Evolutionary conservation across 2,888 invertebrate genomes (phyloP), one percentile per base, ranked within the genome.

Genomic region (Chydorus sphaericus): DNA sequence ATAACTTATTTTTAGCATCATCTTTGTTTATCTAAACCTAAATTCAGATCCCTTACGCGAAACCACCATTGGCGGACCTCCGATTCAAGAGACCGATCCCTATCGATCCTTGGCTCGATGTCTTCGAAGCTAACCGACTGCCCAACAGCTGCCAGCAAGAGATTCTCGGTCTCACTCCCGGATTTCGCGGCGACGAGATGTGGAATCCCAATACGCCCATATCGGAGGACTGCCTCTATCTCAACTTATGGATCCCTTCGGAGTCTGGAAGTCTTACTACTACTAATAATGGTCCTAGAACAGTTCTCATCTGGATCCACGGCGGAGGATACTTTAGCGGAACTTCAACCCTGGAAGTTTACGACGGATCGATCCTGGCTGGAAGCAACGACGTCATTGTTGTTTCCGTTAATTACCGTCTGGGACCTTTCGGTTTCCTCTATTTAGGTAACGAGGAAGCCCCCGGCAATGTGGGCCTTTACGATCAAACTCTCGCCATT

Each of bases 161-260:
- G 68, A 77, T 85, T 63, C 91, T 89, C 68, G 87, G 85, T 69
- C 87, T 85, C 67, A 90, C 90, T 66, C 87, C 86, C 0, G 86
- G 86, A 3, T 91, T 91, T 68, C 82, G 83, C 61, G 92, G 91
- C 26, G 91, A 90, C 67, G 88, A 90, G 67, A 92, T 93, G 86
- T 96, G 94, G 94, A 93, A 93, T 71, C 89, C 92, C 1, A 93
- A 93, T 67, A 92, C 92, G 11, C 85, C 86, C 68, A 81, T 90
- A 62, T 88, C 89, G 37, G 96, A 96, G 73, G 96, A 96, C 72
- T 97, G 96, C 68, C 76, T 96, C 6, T 96, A 93, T 70, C 74
- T 96, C 66, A 96, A 94, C 70, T 79, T 96, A 60, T 96, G 93
- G 91, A 87, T 89, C 33, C 94, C 94, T 18, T 66, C 65, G 39